Conservation (phyloP, 2,888 invertebrate genomes). For the Drosophila ochracea region DNA sequence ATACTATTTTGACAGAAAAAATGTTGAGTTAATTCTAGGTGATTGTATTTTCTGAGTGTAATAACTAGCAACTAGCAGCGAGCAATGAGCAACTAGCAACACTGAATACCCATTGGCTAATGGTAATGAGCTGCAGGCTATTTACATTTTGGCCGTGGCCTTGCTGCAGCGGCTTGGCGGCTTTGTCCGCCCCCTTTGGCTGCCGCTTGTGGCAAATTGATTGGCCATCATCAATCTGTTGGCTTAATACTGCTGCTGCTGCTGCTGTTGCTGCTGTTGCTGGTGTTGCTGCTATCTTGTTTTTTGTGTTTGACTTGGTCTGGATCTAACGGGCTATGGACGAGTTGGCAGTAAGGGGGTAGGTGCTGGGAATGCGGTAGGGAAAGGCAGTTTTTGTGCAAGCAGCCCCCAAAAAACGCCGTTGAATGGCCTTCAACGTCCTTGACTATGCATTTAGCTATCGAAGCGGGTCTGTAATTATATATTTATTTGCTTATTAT, state of each 20-base stretch:
- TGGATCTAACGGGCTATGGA: conserved; percentile 18
- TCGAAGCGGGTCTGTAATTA: conserved; percentile 64
- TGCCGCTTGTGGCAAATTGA: conserved; percentile 57
- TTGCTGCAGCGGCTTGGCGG: conserved; percentile 50
- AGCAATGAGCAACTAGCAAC: conserved; percentile 9
- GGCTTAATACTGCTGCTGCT: conserved; percentile 49
- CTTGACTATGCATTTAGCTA: conserved; percentile 67
- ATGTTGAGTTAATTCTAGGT: not conserved
- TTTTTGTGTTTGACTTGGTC: conserved; percentile 56
- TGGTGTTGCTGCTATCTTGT: conserved; percentile 45
- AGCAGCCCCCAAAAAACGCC: conserved; percentile 65
- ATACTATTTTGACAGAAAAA: not conserved
- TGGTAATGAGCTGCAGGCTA: conserved; percentile 78
- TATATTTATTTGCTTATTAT: conserved; percentile 76
- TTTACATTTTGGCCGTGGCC: conserved; percentile 72
- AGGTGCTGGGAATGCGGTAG: not conserved
- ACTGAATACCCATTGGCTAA: conserved; percentile 56
- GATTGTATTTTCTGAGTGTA: conserved; percentile 1
- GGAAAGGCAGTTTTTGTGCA: conserved; percentile 1
- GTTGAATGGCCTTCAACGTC: conserved; percentile 81
- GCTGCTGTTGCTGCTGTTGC: conserved; percentile 7
- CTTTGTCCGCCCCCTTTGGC: conserved; percentile 31
- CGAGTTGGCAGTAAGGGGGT: not conserved
- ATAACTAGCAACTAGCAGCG: conserved; percentile 7
- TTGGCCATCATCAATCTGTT: conserved; percentile 73